Base-by-base conservation (phyloP, 2,113 vertebrate species). In the Labeo rohita region DNA sequence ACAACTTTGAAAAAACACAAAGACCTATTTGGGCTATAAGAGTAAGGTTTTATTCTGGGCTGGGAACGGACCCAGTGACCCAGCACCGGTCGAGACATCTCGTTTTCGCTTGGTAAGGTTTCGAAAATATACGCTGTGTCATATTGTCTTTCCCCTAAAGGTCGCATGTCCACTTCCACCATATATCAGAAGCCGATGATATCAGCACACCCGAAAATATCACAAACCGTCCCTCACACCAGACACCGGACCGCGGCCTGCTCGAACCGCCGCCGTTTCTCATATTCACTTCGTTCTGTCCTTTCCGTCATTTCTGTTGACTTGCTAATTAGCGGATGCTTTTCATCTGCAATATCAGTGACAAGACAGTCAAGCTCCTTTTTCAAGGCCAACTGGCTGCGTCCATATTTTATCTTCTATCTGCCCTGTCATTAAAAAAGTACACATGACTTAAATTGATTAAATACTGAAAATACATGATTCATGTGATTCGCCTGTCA, bases 71-170 rank as follows among this genome's bases (percentile, higher is more conserved):
- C 79, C 59, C 79, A 65, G 59, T 80, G 79, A 80, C 79, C 79
- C 79, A 65, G 43, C 4, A 61, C 18, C 8, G 59, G 45, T 61
- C 21, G 56, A 81, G 79, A 81, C 43, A 34, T 81, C 79, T 65
- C 59, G 3, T 49, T 28, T 81, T 65, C 59, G 7, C 56, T 63
- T 47, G 18, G 15, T 16, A 80, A 28, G n/a, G 12, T 66, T 66
- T 81, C 2, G 7, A 66, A 81, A 81, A 81, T 81, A 81, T 81
- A 65, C 28, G 59, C 59, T 6, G 43, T 49, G 43, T 81, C 79
- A 81, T 81, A 65, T 81, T 49, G 79, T 81, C 59, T 47, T 80
- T 65, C 78, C 23, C 21, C 78, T 16, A 47, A 80, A 80, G 79
- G 59, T 81, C 39, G 21, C 12, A 61, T 63, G 3, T 47, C 10